phyloP scores from a whole-genome alignment of 2,797 vertebrate species.

The Cirrhinus mrigala region DNA sequence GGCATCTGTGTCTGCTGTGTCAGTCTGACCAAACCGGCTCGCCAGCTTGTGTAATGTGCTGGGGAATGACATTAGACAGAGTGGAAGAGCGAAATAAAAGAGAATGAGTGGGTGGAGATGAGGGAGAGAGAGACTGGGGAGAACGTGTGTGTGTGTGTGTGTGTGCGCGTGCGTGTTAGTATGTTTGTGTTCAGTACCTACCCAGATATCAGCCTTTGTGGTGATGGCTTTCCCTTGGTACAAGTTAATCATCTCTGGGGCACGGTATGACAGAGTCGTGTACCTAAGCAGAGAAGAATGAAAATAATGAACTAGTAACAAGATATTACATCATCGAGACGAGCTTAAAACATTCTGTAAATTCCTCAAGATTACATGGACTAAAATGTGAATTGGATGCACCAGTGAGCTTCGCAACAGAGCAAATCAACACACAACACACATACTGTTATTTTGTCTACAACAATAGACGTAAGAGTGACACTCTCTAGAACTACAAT shows the following conservation, averaged over 20 bases:
- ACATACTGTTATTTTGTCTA: background rate
- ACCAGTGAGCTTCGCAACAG: background rate
- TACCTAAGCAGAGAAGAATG: slow-evolving; percentile 79
- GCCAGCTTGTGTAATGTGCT: slow-evolving; percentile 15
- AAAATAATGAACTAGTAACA: slow-evolving; percentile 3
- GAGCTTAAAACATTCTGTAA: background rate
- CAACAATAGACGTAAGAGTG: too few species aligned
- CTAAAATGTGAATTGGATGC: background rate
- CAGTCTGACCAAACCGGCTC: slow-evolving; percentile 54
- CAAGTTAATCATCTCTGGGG: slow-evolving; percentile 98
- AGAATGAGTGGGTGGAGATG: slow-evolving; percentile 16
- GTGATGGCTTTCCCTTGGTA: slow-evolving; percentile 96
- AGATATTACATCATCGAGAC: background rate
- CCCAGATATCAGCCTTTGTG: slow-evolving; percentile 99
- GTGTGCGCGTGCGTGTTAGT: background rate
- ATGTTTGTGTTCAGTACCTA: slow-evolving; percentile 70
- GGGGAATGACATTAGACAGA: slow-evolving; percentile 2
- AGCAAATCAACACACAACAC: background rate
- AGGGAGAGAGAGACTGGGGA: background rate
- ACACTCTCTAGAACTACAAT: background rate
- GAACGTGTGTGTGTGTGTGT: background rate
- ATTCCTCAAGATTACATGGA: background rate
- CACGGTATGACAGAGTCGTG: slow-evolving; percentile 96
- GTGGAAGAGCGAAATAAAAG: background rate
- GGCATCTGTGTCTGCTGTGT: background rate